Percentiles rank a stretch among this genome's conserved stretches.
phyloP scores from a whole-genome alignment of 2,113 vertebrate genomes.

The Pachycephala philippinensis region DNA sequence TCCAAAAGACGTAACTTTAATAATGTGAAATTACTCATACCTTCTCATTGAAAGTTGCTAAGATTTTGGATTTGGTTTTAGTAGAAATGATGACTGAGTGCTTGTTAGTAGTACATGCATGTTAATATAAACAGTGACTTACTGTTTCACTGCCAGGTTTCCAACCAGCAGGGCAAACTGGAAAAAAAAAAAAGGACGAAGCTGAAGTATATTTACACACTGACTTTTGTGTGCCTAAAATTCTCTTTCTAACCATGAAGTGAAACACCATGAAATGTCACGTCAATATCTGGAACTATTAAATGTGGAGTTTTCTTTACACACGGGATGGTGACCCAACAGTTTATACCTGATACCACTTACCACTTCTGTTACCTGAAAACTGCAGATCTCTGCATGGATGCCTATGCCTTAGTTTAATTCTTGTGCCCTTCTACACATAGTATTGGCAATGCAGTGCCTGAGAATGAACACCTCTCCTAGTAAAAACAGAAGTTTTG shows the following conservation, averaged over 20 bases:
- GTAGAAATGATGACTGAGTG: neutral
- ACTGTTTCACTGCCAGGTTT: slow-evolving; percentile 97
- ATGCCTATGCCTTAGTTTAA: neutral
- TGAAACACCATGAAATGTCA: neutral
- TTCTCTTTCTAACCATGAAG: neutral
- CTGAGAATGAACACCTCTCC: neutral
- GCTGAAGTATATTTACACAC: neutral
- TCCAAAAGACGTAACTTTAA: neutral
- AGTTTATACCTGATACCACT: neutral
- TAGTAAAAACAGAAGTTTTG: neutral
- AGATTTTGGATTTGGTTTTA: neutral
- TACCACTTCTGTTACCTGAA: neutral
- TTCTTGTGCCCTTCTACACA: neutral
- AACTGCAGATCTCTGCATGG: neutral
- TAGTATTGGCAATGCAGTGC: neutral
- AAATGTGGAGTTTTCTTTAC: neutral
- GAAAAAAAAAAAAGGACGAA: neutral
- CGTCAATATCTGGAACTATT: neutral
- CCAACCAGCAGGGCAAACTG: slow-evolving; percentile 97
- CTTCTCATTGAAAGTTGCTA: neutral
- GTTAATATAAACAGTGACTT: slow-evolving; percentile 65
- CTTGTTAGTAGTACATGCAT: neutral
- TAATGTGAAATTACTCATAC: neutral
- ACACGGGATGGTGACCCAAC: neutral
- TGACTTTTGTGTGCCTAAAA: neutral